Evolutionary conservation across 2,113 vertebrate species (phyloP).

Genomic region (Malurus cyaneus): DNA sequence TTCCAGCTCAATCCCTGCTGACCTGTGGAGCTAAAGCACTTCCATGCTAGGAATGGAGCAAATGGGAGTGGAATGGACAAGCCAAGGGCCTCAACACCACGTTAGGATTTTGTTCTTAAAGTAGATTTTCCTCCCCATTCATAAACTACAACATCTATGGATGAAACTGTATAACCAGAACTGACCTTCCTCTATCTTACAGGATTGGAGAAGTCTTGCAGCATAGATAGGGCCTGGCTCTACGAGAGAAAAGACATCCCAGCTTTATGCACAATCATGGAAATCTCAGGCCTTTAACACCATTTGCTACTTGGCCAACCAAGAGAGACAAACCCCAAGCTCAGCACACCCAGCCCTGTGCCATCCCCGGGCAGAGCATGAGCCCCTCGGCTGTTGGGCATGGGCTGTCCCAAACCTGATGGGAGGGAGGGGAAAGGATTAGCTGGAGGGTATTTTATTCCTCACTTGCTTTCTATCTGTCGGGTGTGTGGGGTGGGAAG

Average conservation of each 20-base stretch:
- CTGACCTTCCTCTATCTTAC: constrained; percentile 55
- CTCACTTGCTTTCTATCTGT: not conserved
- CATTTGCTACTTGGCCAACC: not conserved
- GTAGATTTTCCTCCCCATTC: not conserved
- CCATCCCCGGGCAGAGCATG: not conserved
- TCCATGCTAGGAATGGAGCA: accelerated
- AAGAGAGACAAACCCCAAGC: not conserved
- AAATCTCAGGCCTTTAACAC: not conserved
- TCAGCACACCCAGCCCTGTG: constrained; percentile 10
- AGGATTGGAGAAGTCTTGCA: constrained; percentile 57
- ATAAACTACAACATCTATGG: not conserved
- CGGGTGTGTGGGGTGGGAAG: not conserved
- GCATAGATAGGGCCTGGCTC: constrained; percentile 62
- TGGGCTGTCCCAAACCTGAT: not conserved
- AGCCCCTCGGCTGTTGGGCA: not conserved
- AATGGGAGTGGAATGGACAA: not conserved
- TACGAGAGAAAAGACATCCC: constrained; percentile 55
- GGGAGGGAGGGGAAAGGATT: not conserved
- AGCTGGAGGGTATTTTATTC: not conserved
- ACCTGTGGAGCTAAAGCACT: not conserved
- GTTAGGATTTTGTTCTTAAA: not conserved
- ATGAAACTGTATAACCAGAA: constrained; percentile 40
- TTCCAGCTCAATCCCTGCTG: not conserved
- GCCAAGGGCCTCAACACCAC: not conserved
- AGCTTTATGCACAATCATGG: constrained; percentile 18